Percentiles rank a stretch among this genome's conserved stretches.
These are phyloP conservation scores for Nyctalus aviator DNA, from an alignment of 2,797 vertebrate genomes.

Conservation along the genomic window DNA sequence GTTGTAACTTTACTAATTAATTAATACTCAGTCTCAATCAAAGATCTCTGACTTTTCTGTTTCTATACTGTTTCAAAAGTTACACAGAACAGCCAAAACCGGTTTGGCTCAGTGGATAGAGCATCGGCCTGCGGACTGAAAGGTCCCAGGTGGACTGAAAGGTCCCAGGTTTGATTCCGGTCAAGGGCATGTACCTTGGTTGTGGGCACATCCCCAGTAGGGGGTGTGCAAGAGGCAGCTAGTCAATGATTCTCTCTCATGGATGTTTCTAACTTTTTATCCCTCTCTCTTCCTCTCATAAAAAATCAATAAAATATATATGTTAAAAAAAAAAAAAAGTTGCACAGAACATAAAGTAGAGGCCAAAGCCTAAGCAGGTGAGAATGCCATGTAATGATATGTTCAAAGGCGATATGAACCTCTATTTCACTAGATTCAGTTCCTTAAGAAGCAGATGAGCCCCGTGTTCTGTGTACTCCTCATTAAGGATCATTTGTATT, in stretches of 20 bases:
- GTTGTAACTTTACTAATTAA: background rate
- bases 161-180: too few species aligned
- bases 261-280: too few species aligned
- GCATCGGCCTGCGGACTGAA: too few species aligned
- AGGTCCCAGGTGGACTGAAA: too few species aligned
- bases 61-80: background rate
- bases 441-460: background rate
- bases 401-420: background rate
- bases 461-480: fast-evolving
- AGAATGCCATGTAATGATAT: background rate
- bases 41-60: background rate
- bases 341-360: background rate
- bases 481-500: fast-evolving
- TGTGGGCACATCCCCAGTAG: too few species aligned
- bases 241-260: too few species aligned
- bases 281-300: too few species aligned
- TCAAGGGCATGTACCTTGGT: too few species aligned
- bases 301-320: too few species aligned
- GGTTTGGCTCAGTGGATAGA: too few species aligned
- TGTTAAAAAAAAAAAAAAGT: background rate
- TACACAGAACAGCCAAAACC: background rate
- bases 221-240: too few species aligned
- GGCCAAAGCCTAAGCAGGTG: background rate
- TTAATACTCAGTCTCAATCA: background rate
- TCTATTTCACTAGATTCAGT: background rate